A percentile compares a stretch with the other conserved stretches of the same genome.
phyloP scores from a whole-genome alignment of 2,888 invertebrate genomes.

The Chymomyza procnemis region DNA sequence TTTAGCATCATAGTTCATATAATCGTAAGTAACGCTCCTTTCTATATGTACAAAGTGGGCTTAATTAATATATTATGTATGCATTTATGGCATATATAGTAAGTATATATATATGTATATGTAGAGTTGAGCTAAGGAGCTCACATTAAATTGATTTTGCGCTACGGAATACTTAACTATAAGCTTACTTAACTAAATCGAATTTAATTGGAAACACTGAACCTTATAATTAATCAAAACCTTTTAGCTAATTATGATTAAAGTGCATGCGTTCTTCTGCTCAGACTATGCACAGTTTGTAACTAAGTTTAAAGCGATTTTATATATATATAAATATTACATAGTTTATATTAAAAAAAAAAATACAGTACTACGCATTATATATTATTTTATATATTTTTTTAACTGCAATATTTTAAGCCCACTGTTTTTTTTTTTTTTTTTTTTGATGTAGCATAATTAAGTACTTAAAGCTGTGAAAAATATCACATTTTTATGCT shows the following conservation, averaged over 20 bases:
- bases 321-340: not conserved
- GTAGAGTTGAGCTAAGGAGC: not conserved
- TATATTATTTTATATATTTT: too few species aligned
- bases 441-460: not conserved
- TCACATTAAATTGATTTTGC: not conserved
- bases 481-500: constrained; percentile 55
- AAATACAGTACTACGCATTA: not conserved
- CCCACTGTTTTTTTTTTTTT: too few species aligned
- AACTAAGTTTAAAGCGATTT: too few species aligned
- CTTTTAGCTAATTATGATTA: not conserved
- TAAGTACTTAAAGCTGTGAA: constrained; percentile 44
- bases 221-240: not conserved
- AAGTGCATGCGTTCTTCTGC: not conserved
- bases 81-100: not conserved
- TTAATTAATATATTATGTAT: too few species aligned
- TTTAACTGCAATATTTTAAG: not conserved
- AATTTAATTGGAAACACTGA: not conserved
- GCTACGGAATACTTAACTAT: not conserved
- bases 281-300: not conserved
- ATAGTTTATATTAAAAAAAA: not conserved
- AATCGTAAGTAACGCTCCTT: too few species aligned
- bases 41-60: too few species aligned
- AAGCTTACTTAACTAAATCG: not conserved
- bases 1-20: too few species aligned
- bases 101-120: too few species aligned